phyloP scores from a whole-genome alignment of 2,888 invertebrate genomes.

The Trissonchulus latispiculum region DNA sequence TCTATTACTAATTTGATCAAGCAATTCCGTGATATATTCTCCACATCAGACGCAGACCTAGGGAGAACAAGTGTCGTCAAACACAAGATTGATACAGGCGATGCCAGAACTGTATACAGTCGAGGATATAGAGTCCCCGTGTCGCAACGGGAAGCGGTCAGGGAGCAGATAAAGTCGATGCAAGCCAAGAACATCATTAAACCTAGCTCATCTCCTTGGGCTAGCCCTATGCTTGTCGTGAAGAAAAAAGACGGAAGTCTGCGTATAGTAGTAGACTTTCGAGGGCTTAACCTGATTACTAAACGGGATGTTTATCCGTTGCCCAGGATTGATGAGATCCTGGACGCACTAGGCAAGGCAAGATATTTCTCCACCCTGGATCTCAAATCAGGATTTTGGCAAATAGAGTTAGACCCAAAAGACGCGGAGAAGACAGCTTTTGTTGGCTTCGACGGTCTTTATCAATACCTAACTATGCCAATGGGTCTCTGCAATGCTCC shows the following conservation, averaged over 20 bases:
- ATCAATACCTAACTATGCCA: slow-evolving; percentile 26
- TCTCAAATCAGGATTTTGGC: slow-evolving; percentile 22
- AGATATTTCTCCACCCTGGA: slow-evolving; percentile 20
- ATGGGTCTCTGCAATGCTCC: slow-evolving; percentile 27
- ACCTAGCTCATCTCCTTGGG: background rate
- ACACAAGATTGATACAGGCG: background rate
- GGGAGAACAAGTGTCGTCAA: background rate
- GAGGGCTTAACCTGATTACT: background rate
- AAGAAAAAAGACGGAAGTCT: background rate
- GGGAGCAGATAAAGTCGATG: background rate
- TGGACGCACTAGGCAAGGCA: slow-evolving; percentile 2
- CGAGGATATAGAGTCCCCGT: background rate
- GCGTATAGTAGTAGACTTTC: background rate
- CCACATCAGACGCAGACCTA: background rate
- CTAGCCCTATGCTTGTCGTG: background rate
- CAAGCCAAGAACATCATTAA: background rate
- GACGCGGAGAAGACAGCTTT: slow-evolving; percentile 26
- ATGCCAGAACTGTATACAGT: background rate
- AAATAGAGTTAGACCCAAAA: slow-evolving; percentile 19
- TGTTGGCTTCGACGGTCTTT: slow-evolving; percentile 24
- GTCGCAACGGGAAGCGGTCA: background rate
- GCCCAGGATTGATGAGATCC: background rate
- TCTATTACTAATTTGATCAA: background rate
- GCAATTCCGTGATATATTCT: background rate
- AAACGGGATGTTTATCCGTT: slow-evolving; percentile 4